phyloP scores from a whole-genome alignment of 2,888 invertebrate species.

The Agonopterix subpropinquella region DNA sequence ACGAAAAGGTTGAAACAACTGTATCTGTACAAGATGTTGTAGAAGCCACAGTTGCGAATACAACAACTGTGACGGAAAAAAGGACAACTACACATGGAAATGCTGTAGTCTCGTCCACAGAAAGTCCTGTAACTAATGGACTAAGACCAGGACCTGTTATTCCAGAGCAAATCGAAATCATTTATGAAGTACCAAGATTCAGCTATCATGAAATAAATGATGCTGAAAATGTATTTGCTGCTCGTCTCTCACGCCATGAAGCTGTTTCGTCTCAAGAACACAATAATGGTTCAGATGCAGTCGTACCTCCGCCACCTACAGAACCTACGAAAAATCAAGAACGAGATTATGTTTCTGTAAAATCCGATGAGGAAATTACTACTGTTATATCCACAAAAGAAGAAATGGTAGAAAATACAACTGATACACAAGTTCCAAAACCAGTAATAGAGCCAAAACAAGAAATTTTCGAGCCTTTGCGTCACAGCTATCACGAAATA shows the following conservation, averaged over 20 bases:
- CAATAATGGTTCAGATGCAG: background rate
- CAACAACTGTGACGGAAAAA: background rate
- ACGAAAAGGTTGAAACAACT: slow-evolving; percentile 1
- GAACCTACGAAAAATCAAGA: no score
- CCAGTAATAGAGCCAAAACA: no score
- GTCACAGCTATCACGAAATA: slow-evolving; percentile 37
- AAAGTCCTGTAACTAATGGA: no score
- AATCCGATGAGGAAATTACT: background rate
- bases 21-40: background rate
- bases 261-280: background rate
- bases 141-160: no score
- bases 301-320: background rate
- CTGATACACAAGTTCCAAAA: background rate
- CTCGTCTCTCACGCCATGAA: slow-evolving; percentile 2
- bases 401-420: background rate
- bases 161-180: background rate
- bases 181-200: slow-evolving; percentile 33
- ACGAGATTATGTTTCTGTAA: no score
- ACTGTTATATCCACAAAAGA: background rate
- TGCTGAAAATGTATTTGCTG: slow-evolving; percentile 36
- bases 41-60: background rate
- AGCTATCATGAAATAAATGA: slow-evolving; percentile 40
- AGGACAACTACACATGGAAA: background rate
- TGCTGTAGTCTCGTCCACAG: no score
- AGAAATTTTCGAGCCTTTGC: slow-evolving; percentile 1